Percentiles rank a stretch among this genome's conserved stretches.
Conservation (phyloP, 1,140 invertebrate species). For the Drosophila arawakana region DNA sequence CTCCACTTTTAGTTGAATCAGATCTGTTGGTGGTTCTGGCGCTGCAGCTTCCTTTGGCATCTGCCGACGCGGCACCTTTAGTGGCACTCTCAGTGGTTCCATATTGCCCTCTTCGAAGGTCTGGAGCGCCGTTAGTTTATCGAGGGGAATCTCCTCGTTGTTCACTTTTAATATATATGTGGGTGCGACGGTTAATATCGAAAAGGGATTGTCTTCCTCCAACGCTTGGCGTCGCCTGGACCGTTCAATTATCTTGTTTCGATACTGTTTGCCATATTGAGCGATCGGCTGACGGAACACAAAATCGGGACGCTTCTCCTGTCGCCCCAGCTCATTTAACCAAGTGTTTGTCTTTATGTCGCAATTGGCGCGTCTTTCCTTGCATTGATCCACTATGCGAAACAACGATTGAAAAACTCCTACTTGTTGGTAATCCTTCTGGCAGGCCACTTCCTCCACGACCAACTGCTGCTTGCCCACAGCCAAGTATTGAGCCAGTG, state of each 20-base stretch:
- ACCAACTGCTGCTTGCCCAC: slow-evolving; percentile 26
- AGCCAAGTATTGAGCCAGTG: slow-evolving; percentile 41
- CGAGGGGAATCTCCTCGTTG: slow-evolving; percentile 33
- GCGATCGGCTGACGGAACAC: slow-evolving; percentile 38
- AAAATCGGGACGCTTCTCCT: slow-evolving; percentile 49
- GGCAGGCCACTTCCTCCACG: slow-evolving; percentile 48
- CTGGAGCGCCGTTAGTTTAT: slow-evolving; percentile 53
- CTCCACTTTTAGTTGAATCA: not conserved
- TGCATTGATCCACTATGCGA: not conserved
- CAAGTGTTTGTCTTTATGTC: slow-evolving; percentile 48
- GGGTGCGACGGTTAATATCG: slow-evolving; percentile 23
- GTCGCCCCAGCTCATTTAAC: slow-evolving; percentile 36
- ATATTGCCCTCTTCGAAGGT: slow-evolving; percentile 56
- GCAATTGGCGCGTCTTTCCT: slow-evolving; percentile 56
- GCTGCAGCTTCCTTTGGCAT: not conserved
- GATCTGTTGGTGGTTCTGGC: not conserved
- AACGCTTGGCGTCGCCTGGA: slow-evolving; percentile 7
- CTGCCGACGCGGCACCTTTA: slow-evolving; percentile 55
- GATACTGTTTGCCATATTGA: slow-evolving; percentile 47
- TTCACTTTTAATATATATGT: slow-evolving; percentile 39
- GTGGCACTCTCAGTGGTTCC: slow-evolving; percentile 52
- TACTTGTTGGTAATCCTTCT: slow-evolving; percentile 37
- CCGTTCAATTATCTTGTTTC: slow-evolving; percentile 8
- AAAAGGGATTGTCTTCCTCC: slow-evolving; percentile 53
- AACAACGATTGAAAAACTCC: slow-evolving; percentile 53